phyloP scores from a whole-genome alignment of 2,888 invertebrate genomes.

The Panorpa germanica region DNA sequence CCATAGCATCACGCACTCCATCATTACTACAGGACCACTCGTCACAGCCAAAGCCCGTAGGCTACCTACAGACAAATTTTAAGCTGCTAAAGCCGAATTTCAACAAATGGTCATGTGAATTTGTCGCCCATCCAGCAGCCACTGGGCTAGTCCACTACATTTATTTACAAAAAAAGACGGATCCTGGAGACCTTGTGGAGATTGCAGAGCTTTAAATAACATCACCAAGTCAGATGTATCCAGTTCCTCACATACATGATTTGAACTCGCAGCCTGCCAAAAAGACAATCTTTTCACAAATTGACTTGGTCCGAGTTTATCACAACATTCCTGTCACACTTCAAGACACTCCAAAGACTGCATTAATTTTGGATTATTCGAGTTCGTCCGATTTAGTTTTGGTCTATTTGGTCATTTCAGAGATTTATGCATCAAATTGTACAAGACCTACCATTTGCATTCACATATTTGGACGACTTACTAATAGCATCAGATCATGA shows the following conservation, averaged over 20 bases:
- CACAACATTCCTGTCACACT: no score
- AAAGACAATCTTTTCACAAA: no score
- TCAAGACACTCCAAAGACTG: constrained; percentile 21
- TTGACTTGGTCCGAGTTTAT: no score
- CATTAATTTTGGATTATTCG: constrained; percentile 20
- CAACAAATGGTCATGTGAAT: no score
- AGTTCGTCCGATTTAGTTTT: constrained; percentile 17
- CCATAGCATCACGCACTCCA: no score
- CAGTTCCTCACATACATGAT: constrained; percentile 1
- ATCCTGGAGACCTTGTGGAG: constrained; percentile 3
- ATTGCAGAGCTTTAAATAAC: constrained; percentile 2
- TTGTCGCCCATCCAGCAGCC: constrained; percentile 4
- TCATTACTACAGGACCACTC: no score
- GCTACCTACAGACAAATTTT: no score
- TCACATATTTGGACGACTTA: constrained; percentile 17
- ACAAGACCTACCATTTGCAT: constrained; percentile 14
- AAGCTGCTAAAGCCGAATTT: no score
- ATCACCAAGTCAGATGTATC: constrained; percentile 3
- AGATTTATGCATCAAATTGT: constrained; percentile 17
- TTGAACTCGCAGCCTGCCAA: no score
- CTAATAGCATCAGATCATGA: no score
- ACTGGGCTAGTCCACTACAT: constrained; percentile 6
- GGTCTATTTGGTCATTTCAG: constrained; percentile 19
- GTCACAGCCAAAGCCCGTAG: no score
- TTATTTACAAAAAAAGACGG: constrained; percentile 2